These are phyloP conservation scores for Spea hammondii DNA, from an alignment of 2,797 vertebrate species.

Conservation along the genomic window DNA sequence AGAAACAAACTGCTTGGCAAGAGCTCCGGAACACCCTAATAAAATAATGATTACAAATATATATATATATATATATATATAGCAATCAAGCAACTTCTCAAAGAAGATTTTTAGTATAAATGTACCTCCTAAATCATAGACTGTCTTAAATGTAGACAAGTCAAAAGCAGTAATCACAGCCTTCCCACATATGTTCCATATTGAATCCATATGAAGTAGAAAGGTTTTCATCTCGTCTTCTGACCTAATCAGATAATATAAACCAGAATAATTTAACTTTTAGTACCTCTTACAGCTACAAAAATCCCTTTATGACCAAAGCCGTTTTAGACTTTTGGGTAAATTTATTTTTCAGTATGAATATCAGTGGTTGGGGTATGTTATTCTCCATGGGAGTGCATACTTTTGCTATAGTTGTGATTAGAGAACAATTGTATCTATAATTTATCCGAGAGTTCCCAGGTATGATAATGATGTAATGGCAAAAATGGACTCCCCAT, in stretches of 20 bases:
- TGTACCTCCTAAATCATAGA: constrained; percentile 82
- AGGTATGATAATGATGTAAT: too few relatives aligned
- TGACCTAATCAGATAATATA: constrained; percentile 68
- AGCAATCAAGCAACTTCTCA: not conserved
- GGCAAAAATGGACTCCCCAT: too few relatives aligned
- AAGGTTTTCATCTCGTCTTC: constrained; percentile 81
- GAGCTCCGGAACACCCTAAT: constrained; percentile 83
- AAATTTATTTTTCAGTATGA: too few relatives aligned
- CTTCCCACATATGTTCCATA: constrained; percentile 81
- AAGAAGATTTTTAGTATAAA: not conserved
- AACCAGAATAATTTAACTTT: too few relatives aligned
- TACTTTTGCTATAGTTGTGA: too few relatives aligned
- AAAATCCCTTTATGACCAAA: too few relatives aligned
- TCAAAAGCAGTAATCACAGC: constrained; percentile 74
- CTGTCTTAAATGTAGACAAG: constrained; percentile 68
- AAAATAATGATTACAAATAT: not conserved
- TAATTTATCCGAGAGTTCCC: too few relatives aligned
- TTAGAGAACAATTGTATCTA: too few relatives aligned
- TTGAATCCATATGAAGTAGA: constrained; percentile 79
- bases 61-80: not conserved
- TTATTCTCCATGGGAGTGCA: too few relatives aligned
- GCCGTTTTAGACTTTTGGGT: too few relatives aligned
- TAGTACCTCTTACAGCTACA: too few relatives aligned
- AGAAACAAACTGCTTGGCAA: constrained; percentile 76
- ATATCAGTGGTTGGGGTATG: too few relatives aligned